Base-by-base conservation (phyloP, 2,113 vertebrate genomes). In the Desmodus rotundus region DNA sequence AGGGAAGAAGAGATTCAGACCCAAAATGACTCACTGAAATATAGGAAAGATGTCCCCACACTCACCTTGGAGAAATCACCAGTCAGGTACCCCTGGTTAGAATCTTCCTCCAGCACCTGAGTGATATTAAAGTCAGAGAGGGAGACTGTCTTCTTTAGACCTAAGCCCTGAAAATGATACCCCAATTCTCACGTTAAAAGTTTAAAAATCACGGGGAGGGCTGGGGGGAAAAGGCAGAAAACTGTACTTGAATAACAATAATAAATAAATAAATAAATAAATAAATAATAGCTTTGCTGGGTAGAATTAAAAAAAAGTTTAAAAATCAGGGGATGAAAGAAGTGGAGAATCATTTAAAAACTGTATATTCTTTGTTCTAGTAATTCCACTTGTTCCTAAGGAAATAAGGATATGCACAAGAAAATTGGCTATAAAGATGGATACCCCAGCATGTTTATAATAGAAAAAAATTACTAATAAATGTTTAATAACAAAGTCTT, bases 61-160 rank as follows among this genome's bases (percentile, higher is more conserved):
- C 97, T 91, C 56, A 98, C 98, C 96, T 97, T 98, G 81, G 98
- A 98, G 85, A 98, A 98, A 97, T 98, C 98, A 88, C 98, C 98
- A 74, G 97, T 98, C 61, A 98, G 97, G 80, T 96, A 94, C 4
- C 94, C 96, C 63, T 92, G 94, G 50, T 97, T 87, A 38, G 41
- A 77, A 47, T 98, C 98, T 78, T 98, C 97, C 50, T 98, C 97
- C 19, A 98, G 92, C 76, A 97, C 95, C 38, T 96, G 97, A 56
- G 81, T 84, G 33, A 97, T 91, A 63, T 96, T 92, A 31, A 97
- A 81, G 65, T 98, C 98, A 97, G 91, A 98, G 31, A 98, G 89
- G 50, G 98, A 98, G 50, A 95, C 74, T 5, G 97, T 97, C 87
- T 98, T 98, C 97, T 98, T 98, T 88, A 98, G 88, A 92, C 45